These are phyloP conservation scores for Agonum fuliginosum DNA, from an alignment of 2,888 invertebrate genomes.

Conservation along the genomic window DNA sequence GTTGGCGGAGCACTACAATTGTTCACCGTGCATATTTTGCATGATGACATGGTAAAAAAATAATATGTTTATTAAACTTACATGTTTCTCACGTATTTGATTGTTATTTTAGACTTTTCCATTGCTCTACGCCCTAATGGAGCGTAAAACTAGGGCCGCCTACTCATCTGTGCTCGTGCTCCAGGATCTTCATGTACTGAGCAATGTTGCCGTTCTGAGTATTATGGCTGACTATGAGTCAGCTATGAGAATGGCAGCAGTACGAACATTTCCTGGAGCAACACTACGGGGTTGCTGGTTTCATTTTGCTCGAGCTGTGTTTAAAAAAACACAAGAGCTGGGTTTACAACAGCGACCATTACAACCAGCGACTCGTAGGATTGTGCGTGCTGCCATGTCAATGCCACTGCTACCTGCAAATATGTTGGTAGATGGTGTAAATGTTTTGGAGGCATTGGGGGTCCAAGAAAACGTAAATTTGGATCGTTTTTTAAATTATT, in stretches of 20 bases:
- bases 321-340: conserved; percentile 1
- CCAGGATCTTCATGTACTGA: not conserved
- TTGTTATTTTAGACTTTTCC: not conserved
- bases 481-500: not conserved
- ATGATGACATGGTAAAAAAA: not conserved
- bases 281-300: conserved; percentile 9
- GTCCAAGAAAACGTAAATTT: not conserved
- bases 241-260: not conserved
- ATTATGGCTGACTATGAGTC: conserved; percentile 18
- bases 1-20: conserved; percentile 10
- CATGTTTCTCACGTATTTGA: not conserved
- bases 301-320: not conserved
- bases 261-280: not conserved
- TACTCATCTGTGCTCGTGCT: not conserved
- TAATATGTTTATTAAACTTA: not conserved
- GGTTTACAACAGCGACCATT: not conserved
- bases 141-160: not conserved
- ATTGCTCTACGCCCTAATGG: not conserved
- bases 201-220: not conserved
- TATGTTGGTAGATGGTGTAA: not conserved
- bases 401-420: conserved; percentile 11
- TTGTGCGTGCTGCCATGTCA: not conserved
- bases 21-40: not conserved
- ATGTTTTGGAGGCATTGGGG: not conserved
- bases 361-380: not conserved